Base-by-base conservation (phyloP, 2,888 invertebrate species). In the Mycalesis mineus region DNA sequence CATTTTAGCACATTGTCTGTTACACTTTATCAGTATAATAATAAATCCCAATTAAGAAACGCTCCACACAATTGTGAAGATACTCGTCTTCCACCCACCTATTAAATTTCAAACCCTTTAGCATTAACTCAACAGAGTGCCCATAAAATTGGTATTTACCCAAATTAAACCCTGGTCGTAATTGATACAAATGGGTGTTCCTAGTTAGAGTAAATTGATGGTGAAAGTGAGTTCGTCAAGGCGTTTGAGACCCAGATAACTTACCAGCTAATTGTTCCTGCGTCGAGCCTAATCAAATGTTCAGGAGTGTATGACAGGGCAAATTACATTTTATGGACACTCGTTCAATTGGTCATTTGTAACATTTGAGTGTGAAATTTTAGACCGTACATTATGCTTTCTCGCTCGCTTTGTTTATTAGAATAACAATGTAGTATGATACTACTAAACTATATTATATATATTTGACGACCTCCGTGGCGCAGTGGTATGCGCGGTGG, bases 151-250 rank as follows among this genome's bases (percentile, higher is more conserved):
- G 84, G 80, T 86, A 84, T 88, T 86, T 84, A 82, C 80, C 82
- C 76, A 84, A 88, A 88, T 88, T 87, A 84, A 88, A 78, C 75
- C 77, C 71, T 69, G 74, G 64, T 68, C 74, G 77, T 84, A 88
- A 89, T 88, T 89, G 88, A 88, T 81, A 89, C 78, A 84, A 88
- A 89, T 88, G 87, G 86, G 72, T 80, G 82, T 86, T 84, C 74
- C 80, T 79, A 84, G 82, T 88, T 88, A 81, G 83, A 77, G 68
- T 67, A 80, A 88, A 89, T 88, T 87, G 85, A 78, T 77, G 71
- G 66, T 67, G 70, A 69, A 72, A 68, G 58, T 22, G 50, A 58
- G 55, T 15, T 22, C 50, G 45, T 41, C 41, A 33, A 41, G 29
- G 13, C 36, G n/a, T 41, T 42, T 57, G 54, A 51, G 48, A 55